Evolutionary conservation across 2,797 vertebrate species (phyloP), one percentile per base, ranked within the genome.

Genomic region (Prunella strophiata): DNA sequence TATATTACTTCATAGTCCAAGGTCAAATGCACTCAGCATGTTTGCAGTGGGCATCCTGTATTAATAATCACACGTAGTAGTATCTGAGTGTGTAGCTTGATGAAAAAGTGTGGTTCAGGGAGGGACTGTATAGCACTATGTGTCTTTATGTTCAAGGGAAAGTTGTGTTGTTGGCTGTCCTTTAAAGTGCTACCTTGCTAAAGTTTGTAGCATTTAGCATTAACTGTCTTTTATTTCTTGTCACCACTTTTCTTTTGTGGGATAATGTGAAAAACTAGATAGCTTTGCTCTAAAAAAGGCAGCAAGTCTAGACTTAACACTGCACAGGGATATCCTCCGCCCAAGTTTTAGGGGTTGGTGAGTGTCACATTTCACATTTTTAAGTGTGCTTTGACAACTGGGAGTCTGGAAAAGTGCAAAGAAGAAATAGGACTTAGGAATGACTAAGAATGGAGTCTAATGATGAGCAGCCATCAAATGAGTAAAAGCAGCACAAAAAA

Each of bases 281-380:
- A 78, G 29, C 55, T 95, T 81, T 87, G 74, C 86, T 93, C 91
- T 95, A 87, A 94, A 94, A 89, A 91, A 83, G 90, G 81, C 75
- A 91, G 30, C 77, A 74, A n/a, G 71, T 93, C 92, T 92, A 95
- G 88, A 94, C 83, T 94, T 76, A 93, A 77, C 26, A 34, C 54
- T 90, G 57, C 74, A 84, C 13, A 32, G 71, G 57, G 85, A 90
- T 90, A 94, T 91, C 74, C n/a, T 90, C 77, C 0, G 0, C 50
- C 26, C 11, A 3, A 59, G 61, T 91, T 94, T 94, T 77, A 72
- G 45, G 80, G 51, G 45, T 30, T 92, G 73, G 20, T 58, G 51
- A 77, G 78, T 57, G 61, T 85, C 93, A 90, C 50, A 61, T 85
- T 93, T 95, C 89, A 94, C 47, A 43, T 91, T 90, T 95, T 82